Conservation (phyloP, 2,888 invertebrate species). For the Schizotus pectinicornis region DNA sequence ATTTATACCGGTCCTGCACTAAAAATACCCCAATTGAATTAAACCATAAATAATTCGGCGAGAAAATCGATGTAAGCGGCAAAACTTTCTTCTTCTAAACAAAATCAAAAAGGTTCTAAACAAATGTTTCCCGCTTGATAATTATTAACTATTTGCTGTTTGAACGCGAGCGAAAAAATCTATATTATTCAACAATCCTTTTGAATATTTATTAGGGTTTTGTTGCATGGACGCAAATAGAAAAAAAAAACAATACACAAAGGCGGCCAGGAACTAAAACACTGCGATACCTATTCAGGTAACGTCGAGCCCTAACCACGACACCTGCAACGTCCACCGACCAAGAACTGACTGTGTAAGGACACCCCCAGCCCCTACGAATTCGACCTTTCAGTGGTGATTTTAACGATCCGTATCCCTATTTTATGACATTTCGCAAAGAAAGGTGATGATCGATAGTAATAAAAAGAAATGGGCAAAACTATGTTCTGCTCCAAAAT, state of each 20-base stretch:
- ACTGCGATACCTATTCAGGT: slow-evolving; percentile 1
- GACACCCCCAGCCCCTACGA: slow-evolving; percentile 27
- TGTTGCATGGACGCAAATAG: too few relatives aligned
- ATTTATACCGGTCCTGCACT: too few relatives aligned
- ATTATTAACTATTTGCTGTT: too few relatives aligned
- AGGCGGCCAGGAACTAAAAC: not conserved
- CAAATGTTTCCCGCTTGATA: too few relatives aligned
- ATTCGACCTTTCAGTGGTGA: slow-evolving; percentile 47
- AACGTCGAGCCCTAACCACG: not conserved
- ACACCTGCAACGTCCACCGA: slow-evolving; percentile 32
- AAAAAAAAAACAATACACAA: too few relatives aligned
- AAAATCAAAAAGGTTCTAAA: not conserved
- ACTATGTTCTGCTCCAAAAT: slow-evolving; percentile 2
- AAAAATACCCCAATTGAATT: not conserved
- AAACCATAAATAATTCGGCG: slow-evolving; percentile 3
- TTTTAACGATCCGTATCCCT: slow-evolving; percentile 50
- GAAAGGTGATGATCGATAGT: slow-evolving; percentile 49
- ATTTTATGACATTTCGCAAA: slow-evolving; percentile 48
- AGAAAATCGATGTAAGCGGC: slow-evolving; percentile 3
- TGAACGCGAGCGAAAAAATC: too few relatives aligned
- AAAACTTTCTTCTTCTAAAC: slow-evolving; percentile 1
- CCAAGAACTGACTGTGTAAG: slow-evolving; percentile 31
- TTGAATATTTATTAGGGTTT: too few relatives aligned
- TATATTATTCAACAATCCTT: too few relatives aligned
- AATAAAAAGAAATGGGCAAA: slow-evolving; percentile 18